Base-by-base conservation (phyloP, 2,113 vertebrate species). In the Anguilla japonica region DNA sequence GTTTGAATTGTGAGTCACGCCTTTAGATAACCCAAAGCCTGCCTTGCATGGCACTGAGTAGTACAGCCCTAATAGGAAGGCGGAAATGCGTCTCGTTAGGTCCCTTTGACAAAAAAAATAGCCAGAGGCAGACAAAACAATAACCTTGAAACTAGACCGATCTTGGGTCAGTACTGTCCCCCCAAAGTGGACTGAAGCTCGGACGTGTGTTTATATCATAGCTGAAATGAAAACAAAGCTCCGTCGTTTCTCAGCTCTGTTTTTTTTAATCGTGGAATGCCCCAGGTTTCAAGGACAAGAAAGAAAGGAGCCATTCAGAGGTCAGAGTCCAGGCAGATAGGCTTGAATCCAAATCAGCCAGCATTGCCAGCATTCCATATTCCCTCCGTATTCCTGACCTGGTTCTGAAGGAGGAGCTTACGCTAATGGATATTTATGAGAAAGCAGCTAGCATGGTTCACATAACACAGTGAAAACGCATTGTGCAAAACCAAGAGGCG, bases 241-340 rank as follows among this genome's bases (percentile, higher is more conserved):
- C 63, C n/a, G 2, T 9, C 9, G 26, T 75, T 34, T 75, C 26
- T 7, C 7, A 13, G 6, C 29, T 26, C 9, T 34, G n/a, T 75
- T 26, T 34, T 75, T 75, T 34, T 34, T 75, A 9, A 34, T 34
- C 34, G 34, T 34, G 22, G n/a, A 75, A 75, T 34, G 5, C 71
- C 71, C n/a, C 71, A 34, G 71, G 71, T 29, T 75, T 75, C 71
- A 75, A 75, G 71, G 71, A 9, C 71, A 26, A 7, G 22, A 67
- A 67, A 26, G 60, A 67, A 67, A 60, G 56, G 22, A 22, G 60
- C 8, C n/a, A 34, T 75, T 34, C n/a, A n/a, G 26, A 75, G 71
- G 71, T 75, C 71, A 75, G n/a, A 34, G 71, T 75, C 71, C 71
- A 75, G 26, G n/a, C 71, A 75, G 71, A 75, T 75, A 75, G 71